phyloP scores from a whole-genome alignment of 2,797 vertebrate genomes.

The Mormyrus hasselquistii region DNA sequence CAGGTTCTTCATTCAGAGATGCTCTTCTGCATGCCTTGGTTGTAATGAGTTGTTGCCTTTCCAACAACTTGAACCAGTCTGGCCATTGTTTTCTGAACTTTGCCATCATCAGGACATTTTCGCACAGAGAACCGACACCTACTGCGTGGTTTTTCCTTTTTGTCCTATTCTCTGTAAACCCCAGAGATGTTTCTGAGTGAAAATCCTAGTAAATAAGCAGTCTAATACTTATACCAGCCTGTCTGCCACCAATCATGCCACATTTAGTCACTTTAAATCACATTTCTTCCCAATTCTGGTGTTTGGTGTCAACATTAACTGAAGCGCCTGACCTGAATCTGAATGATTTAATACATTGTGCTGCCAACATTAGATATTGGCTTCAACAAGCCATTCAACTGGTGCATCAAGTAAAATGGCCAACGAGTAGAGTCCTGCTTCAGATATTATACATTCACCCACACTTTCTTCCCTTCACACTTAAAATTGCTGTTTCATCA shows the following conservation, averaged over 20 bases:
- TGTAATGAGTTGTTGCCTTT: background rate
- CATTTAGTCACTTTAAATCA: background rate
- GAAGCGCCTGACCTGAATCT: background rate
- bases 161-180: background rate
- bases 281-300: background rate
- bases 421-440: background rate
- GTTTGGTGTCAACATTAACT: background rate
- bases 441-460: background rate
- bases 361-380: background rate
- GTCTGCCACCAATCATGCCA: background rate
- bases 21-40: background rate
- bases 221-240: background rate
- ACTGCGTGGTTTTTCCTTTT: background rate
- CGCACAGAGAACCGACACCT: background rate
- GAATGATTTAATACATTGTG: background rate
- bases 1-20: background rate
- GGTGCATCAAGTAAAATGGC: background rate
- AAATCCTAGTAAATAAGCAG: background rate
- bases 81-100: background rate
- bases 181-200: background rate
- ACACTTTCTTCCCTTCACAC: background rate
- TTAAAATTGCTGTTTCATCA: background rate
- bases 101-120: background rate
- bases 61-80: background rate
- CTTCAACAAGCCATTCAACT: background rate